Base-by-base conservation (phyloP, 2,113 vertebrate genomes). In the Tachysurus fulvidraco region DNA sequence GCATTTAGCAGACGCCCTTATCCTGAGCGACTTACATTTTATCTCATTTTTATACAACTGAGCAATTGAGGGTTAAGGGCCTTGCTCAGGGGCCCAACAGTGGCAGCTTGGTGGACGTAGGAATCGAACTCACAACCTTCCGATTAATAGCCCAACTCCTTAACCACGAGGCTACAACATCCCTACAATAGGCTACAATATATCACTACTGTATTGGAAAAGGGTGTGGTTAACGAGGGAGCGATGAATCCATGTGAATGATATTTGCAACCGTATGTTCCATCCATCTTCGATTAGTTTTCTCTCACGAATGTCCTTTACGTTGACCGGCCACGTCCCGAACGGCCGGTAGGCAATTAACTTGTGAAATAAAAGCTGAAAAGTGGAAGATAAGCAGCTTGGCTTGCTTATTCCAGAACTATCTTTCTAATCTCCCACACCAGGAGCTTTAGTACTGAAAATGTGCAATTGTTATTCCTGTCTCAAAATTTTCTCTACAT, bases 381-480 rank as follows among this genome's bases (percentile, higher is more conserved):
- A 85, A 54, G 17, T 59, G 25, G 74, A 83, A 86, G 79, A 76
- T 76, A 67, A 86, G 67, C 36, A 36, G 54, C 64, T 41, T 12
- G 13, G 50, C 60, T 41, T 50, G 36, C 17, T 84, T 21, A 36
- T 36, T 36, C 36, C 36, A 36, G 7, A 71, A 46, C 30, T 19
- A 71, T 67, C 46, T 41, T 30, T 41, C 52, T 44, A 64, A 85
- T 81, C 65, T 76, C 65, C 59, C 19, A 76, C 25, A 77, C 73
- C 21, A 30, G 1, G 11, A 19, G 36, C 55, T 30, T 59, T 54
- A 54, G 60, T 50, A 57, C 16, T 79, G 28, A 79, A 79, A 57
- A 57, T 28, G 50, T 52, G 74, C 14, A 79, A 36, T 36, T 79
- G 8, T 25, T 77, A 54, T 55, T 55, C 52, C 28, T 14, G 44